These are phyloP conservation scores for Urocitellus parryii DNA, from an alignment of 2,113 vertebrate species.

Conservation along the genomic window DNA sequence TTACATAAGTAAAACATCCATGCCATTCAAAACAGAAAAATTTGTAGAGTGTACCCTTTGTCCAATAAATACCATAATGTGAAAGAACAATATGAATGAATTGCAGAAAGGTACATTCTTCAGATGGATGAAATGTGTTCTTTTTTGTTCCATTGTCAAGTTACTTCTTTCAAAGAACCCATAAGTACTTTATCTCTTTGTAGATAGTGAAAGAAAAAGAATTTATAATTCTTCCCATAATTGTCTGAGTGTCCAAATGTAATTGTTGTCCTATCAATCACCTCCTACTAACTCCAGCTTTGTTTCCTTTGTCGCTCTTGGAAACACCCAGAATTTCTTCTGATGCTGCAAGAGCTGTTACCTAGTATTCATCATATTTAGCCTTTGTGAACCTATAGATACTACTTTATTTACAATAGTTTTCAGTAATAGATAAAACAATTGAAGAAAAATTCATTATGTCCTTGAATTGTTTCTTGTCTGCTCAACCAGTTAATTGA, in stretches of 20 bases:
- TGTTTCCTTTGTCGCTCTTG: neutral
- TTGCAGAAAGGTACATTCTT: neutral
- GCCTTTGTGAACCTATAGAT: neutral
- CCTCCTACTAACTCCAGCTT: neutral
- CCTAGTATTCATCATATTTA: neutral
- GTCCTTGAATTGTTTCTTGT: neutral
- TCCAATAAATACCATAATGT: neutral
- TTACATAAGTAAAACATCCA: slow-evolving; percentile 16
- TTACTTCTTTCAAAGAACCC: neutral
- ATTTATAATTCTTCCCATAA: slow-evolving; percentile 23
- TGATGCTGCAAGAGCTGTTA: neutral
- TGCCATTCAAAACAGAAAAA: neutral
- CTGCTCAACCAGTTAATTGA: neutral
- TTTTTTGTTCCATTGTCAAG: neutral
- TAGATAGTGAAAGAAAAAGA: neutral
- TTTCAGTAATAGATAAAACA: slow-evolving; percentile 41
- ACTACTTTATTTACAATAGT: neutral
- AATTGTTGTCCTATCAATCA: neutral
- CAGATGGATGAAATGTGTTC: too few relatives aligned
- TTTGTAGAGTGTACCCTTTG: neutral
- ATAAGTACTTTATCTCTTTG: slow-evolving; percentile 3
- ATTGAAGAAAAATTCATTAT: slow-evolving; percentile 12
- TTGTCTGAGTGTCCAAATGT: neutral
- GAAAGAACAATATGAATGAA: neutral
- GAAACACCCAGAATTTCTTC: neutral